Evolutionary conservation across 2,888 invertebrate genomes (phyloP).

Genomic region (Microctonus brassicae): DNA sequence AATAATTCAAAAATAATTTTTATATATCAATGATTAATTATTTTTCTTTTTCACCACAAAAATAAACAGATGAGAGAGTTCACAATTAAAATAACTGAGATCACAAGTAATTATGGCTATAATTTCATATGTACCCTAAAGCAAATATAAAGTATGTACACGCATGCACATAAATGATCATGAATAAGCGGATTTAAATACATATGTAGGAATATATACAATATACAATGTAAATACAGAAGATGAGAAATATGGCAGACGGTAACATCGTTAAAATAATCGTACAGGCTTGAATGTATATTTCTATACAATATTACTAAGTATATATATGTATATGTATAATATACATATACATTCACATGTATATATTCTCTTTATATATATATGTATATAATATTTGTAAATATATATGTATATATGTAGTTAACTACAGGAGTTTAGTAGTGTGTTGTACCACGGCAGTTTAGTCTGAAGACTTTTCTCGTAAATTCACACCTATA

Average conservation of each 20-base stretch:
- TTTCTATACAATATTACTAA: not conserved
- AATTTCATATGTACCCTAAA: not conserved
- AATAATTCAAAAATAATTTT: too few relatives aligned
- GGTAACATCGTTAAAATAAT: not conserved
- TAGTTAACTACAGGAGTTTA: not conserved
- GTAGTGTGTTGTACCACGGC: not conserved
- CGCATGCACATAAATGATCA: not conserved
- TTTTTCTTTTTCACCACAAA: too few relatives aligned
- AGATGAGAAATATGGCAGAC: not conserved
- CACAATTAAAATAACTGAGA: too few relatives aligned
- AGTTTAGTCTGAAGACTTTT: not conserved
- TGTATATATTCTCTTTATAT: too few relatives aligned
- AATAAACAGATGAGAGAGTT: too few relatives aligned
- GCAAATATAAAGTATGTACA: not conserved
- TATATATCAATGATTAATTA: too few relatives aligned
- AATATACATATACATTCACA: not conserved
- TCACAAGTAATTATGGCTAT: not conserved
- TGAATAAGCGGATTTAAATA: not conserved
- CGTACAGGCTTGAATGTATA: not conserved
- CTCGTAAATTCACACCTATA: not conserved
- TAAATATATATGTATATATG: too few relatives aligned
- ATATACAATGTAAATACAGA: not conserved
- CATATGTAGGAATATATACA: not conserved
- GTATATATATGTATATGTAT: not conserved
- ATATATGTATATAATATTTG: not conserved